Percentiles rank a stretch among this genome's conserved stretches.
phyloP scores from a whole-genome alignment of 2,797 vertebrate genomes.

The Platyrinchus mystaceus region DNA sequence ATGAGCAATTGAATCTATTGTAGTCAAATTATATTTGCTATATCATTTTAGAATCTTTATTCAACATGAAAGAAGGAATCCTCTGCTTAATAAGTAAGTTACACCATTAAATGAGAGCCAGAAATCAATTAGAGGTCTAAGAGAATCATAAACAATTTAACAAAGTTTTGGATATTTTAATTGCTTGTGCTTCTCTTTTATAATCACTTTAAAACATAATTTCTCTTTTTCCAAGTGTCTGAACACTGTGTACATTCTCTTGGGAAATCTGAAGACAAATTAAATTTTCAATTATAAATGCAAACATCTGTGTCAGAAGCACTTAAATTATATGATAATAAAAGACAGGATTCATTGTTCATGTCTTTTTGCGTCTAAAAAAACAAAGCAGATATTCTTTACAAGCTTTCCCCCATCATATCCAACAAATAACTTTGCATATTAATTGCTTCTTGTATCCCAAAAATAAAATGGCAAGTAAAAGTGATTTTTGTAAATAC shows the following conservation, averaged over 20 bases:
- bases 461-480: not conserved
- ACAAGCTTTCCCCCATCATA: not conserved
- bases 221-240: conserved; percentile 40
- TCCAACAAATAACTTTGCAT: not conserved
- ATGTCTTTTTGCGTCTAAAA: not conserved
- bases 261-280: conserved; percentile 60
- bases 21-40: conserved; percentile 14
- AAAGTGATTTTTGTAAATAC: not conserved
- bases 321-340: conserved; percentile 39
- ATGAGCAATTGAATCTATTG: not conserved
- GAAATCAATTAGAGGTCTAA: conserved; percentile 48
- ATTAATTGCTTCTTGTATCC: not conserved
- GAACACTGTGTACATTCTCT: conserved; percentile 18
- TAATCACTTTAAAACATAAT: conserved; percentile 38
- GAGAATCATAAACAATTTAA: conserved; percentile 56
- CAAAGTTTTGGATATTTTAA: conserved; percentile 57
- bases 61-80: conserved; percentile 14
- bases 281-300: conserved; percentile 71
- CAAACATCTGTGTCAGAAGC: conserved; percentile 59
- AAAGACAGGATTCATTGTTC: conserved; percentile 17
- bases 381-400: not conserved
- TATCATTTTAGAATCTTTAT: not conserved
- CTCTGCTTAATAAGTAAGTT: conserved; percentile 16
- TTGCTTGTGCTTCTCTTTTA: conserved; percentile 24
- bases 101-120: not conserved